Evolutionary conservation across 2,888 invertebrate species (phyloP).

Genomic region (Psylliodes chrysocephalus): DNA sequence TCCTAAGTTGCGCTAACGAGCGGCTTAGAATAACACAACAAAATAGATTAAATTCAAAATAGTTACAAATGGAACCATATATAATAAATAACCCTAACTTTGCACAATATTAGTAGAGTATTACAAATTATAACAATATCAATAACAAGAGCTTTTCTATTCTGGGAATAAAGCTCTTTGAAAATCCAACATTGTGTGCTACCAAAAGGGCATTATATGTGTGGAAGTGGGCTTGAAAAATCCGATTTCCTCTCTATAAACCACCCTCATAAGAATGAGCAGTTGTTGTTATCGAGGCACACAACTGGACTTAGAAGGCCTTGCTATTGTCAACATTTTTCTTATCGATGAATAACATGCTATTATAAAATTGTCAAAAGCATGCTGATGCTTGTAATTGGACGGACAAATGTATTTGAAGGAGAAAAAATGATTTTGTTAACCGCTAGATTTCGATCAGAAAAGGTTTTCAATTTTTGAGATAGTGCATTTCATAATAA

Average conservation of each 20-base stretch:
- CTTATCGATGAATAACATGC: slow-evolving; percentile 44
- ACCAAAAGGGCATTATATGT: slow-evolving; percentile 57
- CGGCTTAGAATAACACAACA: too few relatives aligned
- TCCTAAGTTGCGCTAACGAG: too few relatives aligned
- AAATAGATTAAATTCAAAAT: slow-evolving; percentile 17
- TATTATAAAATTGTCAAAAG: slow-evolving; percentile 45
- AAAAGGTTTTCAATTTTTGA: not conserved
- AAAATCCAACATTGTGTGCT: slow-evolving; percentile 59
- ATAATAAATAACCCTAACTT: slow-evolving; percentile 43
- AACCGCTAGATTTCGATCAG: slow-evolving; percentile 4
- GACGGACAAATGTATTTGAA: slow-evolving; percentile 27
- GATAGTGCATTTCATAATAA: too few relatives aligned
- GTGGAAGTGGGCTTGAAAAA: slow-evolving; percentile 66
- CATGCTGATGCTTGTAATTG: slow-evolving; percentile 38
- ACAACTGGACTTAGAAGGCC: slow-evolving; percentile 44
- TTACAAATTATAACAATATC: slow-evolving; percentile 58
- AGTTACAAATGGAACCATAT: slow-evolving; percentile 31
- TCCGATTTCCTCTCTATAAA: slow-evolving; percentile 63
- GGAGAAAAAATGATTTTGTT: slow-evolving; percentile 15
- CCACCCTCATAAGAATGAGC: slow-evolving; percentile 60
- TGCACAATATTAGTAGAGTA: slow-evolving; percentile 45
- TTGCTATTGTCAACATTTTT: slow-evolving; percentile 42
- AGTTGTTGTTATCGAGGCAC: slow-evolving; percentile 46
- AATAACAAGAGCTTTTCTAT: slow-evolving; percentile 55
- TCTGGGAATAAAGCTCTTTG: slow-evolving; percentile 52